Percentiles rank a stretch among this genome's conserved stretches.
Evolutionary conservation across 2,888 invertebrate species (phyloP).

Genomic region (Drosophila limbata): DNA sequence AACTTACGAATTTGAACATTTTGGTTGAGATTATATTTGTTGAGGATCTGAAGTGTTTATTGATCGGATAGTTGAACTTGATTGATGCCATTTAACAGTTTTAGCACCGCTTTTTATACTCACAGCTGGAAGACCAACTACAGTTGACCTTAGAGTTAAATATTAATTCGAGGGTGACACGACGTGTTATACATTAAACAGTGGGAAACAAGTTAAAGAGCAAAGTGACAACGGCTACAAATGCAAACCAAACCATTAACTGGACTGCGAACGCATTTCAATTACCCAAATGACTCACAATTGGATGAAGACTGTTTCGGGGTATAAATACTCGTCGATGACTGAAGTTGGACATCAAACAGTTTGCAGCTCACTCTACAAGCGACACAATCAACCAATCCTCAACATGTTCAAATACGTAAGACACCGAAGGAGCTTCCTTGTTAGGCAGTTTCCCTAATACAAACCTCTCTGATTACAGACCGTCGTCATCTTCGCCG

Average conservation of each 20-base stretch:
- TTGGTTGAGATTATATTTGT: constrained; percentile 27
- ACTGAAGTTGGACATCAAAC: constrained; percentile 45
- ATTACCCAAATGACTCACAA: constrained; percentile 47
- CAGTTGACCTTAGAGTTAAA: constrained; percentile 25
- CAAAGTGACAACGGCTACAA: constrained; percentile 18
- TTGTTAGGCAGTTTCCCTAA: background rate
- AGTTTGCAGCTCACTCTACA: constrained; percentile 36
- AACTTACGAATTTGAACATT: constrained; percentile 74
- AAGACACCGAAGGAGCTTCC: constrained; percentile 36
- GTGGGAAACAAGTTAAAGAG: constrained; percentile 10
- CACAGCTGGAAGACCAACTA: background rate
- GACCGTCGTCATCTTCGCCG: constrained; percentile 69
- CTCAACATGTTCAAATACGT: constrained; percentile 70
- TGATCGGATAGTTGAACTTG: constrained; percentile 25
- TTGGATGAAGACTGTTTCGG: constrained; percentile 8
- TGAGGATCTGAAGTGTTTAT: constrained; percentile 22
- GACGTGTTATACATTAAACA: constrained; percentile 44
- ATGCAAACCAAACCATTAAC: constrained; percentile 17
- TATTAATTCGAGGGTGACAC: constrained; percentile 11
- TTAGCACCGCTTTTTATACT: constrained; percentile 37
- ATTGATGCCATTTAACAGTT: constrained; percentile 34
- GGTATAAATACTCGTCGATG: constrained; percentile 56
- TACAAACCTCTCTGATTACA: constrained; percentile 19
- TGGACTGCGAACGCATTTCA: constrained; percentile 30
- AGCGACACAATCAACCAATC: constrained; percentile 30